phyloP scores from a whole-genome alignment of 2,888 invertebrate genomes.

The Venusia cambrica region DNA sequence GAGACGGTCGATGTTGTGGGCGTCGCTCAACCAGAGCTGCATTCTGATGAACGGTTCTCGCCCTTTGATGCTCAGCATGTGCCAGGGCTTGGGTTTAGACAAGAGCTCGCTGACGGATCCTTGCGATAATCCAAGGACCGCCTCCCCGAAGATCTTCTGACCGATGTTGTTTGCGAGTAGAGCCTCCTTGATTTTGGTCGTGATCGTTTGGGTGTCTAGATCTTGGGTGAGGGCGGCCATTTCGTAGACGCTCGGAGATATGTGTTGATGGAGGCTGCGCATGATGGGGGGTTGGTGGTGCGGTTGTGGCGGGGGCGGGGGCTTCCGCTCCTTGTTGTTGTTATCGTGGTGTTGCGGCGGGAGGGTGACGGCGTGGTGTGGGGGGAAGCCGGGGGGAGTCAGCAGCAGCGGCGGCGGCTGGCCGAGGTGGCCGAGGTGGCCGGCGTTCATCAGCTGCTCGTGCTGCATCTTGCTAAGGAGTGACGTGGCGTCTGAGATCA shows the following conservation, averaged over 20 bases:
- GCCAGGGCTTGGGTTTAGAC: slow-evolving; percentile 99
- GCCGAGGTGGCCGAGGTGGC: slow-evolving; percentile 76
- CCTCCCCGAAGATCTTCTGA: slow-evolving; percentile 99
- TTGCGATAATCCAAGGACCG: slow-evolving; percentile 96
- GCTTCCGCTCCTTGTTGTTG: slow-evolving; percentile 80
- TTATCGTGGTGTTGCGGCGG: slow-evolving; percentile 84
- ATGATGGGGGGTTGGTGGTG: slow-evolving; percentile 85
- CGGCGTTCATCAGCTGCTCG: slow-evolving; percentile 82
- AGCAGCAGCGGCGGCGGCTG: slow-evolving; percentile 84
- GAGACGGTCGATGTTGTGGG: slow-evolving; percentile 95
- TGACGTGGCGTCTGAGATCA: slow-evolving; percentile 86
- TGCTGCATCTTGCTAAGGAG: slow-evolving; percentile 86
- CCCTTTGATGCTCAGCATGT: slow-evolving; percentile 98
- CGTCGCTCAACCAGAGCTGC: slow-evolving; percentile 98
- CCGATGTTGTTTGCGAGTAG: slow-evolving; percentile 98
- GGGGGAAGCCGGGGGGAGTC: slow-evolving; percentile 88
- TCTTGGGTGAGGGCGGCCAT: slow-evolving; percentile 98
- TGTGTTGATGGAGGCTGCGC: slow-evolving; percentile 89
- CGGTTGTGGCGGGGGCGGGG: slow-evolving; percentile 78
- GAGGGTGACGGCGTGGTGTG: slow-evolving; percentile 86
- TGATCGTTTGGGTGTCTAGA: slow-evolving; percentile 97
- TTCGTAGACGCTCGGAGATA: slow-evolving; percentile 97
- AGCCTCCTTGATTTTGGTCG: slow-evolving; percentile 98
- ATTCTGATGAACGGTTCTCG: slow-evolving; percentile 97
- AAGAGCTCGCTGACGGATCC: slow-evolving; percentile 98